Conservation (phyloP, 2,797 vertebrate species). For the Enteromius radiatus region DNA sequence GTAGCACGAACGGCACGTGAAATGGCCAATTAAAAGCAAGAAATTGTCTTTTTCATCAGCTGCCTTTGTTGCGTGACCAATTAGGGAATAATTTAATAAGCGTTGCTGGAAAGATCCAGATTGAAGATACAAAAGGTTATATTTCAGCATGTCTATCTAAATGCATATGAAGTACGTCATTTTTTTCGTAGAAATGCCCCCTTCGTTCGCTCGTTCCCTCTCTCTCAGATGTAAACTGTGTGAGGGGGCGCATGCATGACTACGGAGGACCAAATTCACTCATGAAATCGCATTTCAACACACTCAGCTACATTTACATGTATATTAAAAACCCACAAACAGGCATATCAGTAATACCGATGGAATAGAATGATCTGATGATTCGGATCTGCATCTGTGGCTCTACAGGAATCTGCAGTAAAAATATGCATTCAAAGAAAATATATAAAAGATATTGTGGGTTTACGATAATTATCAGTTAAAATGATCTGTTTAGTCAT, state of each 20-base stretch:
- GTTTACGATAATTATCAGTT: constrained; percentile 3
- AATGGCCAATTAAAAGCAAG: constrained; percentile 95
- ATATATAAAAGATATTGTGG: background rate
- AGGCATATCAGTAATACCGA: constrained; percentile 49
- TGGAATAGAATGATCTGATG: constrained; percentile 48
- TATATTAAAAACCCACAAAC: constrained; percentile 61
- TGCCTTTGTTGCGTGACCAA: constrained; percentile 90
- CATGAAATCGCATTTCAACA: constrained; percentile 59
- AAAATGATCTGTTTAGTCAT: background rate
- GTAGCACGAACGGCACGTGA: constrained; percentile 86
- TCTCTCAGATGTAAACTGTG: constrained; percentile 47
- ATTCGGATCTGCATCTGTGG: constrained; percentile 44
- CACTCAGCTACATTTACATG: constrained; percentile 59
- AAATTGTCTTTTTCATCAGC: constrained; percentile 91
- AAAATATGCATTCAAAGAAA: constrained; percentile 32
- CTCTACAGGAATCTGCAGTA: constrained; percentile 34
- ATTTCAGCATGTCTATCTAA: constrained; percentile 80
- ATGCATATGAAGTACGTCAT: constrained; percentile 74
- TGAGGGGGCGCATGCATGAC: constrained; percentile 41
- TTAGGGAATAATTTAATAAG: constrained; percentile 94
- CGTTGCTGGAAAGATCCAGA: constrained; percentile 85
- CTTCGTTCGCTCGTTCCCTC: constrained; percentile 35
- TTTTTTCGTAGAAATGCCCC: constrained; percentile 49
- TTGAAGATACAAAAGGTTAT: constrained; percentile 90
- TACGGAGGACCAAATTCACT: constrained; percentile 57